Conservation (phyloP, 2,113 vertebrate species). For the Archilochus colubris region DNA sequence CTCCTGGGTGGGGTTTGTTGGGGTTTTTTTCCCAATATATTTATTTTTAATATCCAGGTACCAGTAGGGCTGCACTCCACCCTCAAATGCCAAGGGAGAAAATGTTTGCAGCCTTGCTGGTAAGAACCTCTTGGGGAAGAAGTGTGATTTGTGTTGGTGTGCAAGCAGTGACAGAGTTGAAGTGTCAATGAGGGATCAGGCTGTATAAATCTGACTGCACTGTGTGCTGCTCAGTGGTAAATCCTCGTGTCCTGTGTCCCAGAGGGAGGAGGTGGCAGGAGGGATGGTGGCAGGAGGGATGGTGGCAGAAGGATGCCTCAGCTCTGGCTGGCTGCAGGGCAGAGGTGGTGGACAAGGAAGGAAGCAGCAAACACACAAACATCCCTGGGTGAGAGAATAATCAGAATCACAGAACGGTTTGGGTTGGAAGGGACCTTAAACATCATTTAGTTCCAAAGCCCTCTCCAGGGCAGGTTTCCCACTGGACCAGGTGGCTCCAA, state of each 20-base stretch:
- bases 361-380: too few species aligned
- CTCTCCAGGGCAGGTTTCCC: too few species aligned
- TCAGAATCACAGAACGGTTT: too few species aligned
- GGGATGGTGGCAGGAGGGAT: neutral
- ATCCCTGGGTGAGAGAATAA: too few species aligned
- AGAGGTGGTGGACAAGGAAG: neutral
- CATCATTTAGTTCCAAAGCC: too few species aligned
- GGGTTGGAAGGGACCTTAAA: too few species aligned
- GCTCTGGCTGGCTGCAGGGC: neutral
- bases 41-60: slow-evolving; percentile 21
- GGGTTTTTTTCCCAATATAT: neutral
- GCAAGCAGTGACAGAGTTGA: neutral
- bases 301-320: neutral
- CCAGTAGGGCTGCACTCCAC: neutral
- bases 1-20: neutral
- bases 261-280: neutral
- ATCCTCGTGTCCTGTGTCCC: neutral
- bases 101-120: neutral
- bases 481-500: too few species aligned
- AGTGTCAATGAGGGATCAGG: neutral
- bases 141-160: neutral
- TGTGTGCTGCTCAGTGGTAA: neutral
- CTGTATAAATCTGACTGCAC: neutral
- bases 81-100: neutral
- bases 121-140: neutral